Evolutionary conservation across 2,888 invertebrate species (phyloP).

Genomic region (Macaria liturata): DNA sequence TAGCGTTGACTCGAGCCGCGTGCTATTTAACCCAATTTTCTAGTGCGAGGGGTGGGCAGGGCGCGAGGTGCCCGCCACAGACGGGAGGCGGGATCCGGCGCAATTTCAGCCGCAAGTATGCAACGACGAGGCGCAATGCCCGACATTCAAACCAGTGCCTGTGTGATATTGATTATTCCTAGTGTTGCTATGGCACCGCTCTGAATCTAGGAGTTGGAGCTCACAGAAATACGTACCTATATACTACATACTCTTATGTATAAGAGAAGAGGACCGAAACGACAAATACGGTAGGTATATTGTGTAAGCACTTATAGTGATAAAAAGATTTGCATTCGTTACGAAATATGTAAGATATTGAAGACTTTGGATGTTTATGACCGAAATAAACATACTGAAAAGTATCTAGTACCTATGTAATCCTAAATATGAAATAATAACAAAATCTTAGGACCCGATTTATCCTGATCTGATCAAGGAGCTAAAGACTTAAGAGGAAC

Average conservation of each 20-base stretch:
- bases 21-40: conserved; percentile 82
- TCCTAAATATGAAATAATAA: too few relatives aligned
- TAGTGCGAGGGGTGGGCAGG: conserved; percentile 68
- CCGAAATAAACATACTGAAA: too few relatives aligned
- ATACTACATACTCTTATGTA: not conserved
- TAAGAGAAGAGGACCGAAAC: too few relatives aligned
- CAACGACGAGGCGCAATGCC: conserved; percentile 61
- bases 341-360: too few relatives aligned
- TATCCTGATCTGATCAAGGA: too few relatives aligned
- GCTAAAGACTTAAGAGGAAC: too few relatives aligned
- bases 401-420: too few relatives aligned
- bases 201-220: conserved; percentile 24
- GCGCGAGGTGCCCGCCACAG: conserved; percentile 59
- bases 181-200: conserved; percentile 40
- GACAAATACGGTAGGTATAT: too few relatives aligned
- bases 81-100: conserved; percentile 49
- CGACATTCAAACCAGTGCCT: conserved; percentile 52
- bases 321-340: too few relatives aligned
- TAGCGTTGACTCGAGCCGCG: conserved; percentile 57
- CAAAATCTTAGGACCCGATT: too few relatives aligned
- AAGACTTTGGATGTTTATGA: too few relatives aligned
- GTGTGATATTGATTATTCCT: conserved; percentile 77
- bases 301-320: too few relatives aligned
- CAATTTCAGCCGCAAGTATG: conserved; percentile 70
- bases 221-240: not conserved